Evolutionary conservation across 2,888 invertebrate species (phyloP).

Genomic region (Volucella bombylans): DNA sequence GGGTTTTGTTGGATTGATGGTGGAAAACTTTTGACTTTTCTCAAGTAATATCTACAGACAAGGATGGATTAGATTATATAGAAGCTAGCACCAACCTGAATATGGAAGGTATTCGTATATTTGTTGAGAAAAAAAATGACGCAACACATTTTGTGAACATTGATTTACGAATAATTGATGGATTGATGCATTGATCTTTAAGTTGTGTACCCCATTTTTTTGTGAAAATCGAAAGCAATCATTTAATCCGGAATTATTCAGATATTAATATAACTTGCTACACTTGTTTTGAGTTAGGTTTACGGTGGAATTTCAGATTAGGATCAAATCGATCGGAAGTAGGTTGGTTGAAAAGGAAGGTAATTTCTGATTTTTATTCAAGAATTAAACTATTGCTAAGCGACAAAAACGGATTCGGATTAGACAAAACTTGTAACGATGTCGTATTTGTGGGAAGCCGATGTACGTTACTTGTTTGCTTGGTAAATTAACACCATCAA

Average conservation of each 20-base stretch:
- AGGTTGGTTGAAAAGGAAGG: no score
- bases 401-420: no score
- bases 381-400: no score
- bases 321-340: no score
- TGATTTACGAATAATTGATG: conserved; percentile 36
- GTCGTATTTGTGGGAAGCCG: no score
- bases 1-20: background rate
- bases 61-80: background rate
- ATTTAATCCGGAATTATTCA: background rate
- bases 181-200: conserved; percentile 56
- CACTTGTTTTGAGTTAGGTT: no score
- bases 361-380: no score
- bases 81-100: background rate
- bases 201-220: background rate
- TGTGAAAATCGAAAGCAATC: background rate
- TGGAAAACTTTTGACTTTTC: background rate
- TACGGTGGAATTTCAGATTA: no score
- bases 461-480: no score
- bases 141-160: conserved; percentile 19
- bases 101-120: background rate
- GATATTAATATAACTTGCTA: no score
- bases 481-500: no score
- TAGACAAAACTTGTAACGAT: no score
- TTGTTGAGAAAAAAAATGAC: background rate
- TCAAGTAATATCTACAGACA: background rate